Percentiles rank a stretch among this genome's conserved stretches.
Evolutionary conservation across 2,113 vertebrate species (phyloP).

Genomic region (Dromiciops gliroides): DNA sequence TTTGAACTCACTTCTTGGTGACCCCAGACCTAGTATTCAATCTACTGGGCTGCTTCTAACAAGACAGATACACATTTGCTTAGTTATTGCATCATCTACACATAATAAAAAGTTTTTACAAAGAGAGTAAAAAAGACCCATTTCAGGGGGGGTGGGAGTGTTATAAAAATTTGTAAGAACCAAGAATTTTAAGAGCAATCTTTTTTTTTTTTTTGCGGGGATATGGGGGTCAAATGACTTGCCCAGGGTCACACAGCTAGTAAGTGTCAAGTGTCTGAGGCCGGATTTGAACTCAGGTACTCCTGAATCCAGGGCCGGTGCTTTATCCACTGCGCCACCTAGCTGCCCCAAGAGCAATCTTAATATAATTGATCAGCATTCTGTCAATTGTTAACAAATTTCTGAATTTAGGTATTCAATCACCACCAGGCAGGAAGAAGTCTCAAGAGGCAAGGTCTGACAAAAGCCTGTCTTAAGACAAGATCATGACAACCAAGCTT

Average conservation of each 20-base stretch:
- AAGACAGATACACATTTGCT: background rate
- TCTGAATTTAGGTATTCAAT: slow-evolving; percentile 4
- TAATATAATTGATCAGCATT: slow-evolving; percentile 18
- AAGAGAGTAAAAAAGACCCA: slow-evolving; percentile 45
- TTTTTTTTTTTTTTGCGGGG: too few species aligned
- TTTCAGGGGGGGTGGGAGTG: slow-evolving; percentile 59
- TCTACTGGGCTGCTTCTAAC: background rate
- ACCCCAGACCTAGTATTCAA: background rate
- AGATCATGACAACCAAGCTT: background rate
- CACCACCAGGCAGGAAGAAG: background rate
- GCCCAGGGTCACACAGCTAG: too few species aligned
- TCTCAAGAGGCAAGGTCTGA: background rate
- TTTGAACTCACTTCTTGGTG: background rate
- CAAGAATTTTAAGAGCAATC: slow-evolving; percentile 29
- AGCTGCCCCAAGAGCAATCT: slow-evolving; percentile 43
- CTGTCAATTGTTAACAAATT: slow-evolving; percentile 8
- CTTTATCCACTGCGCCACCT: too few species aligned
- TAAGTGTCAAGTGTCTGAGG: too few species aligned
- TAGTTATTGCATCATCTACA: background rate
- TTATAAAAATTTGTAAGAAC: slow-evolving; percentile 63
- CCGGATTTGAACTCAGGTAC: too few species aligned
- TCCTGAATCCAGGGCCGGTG: too few species aligned
- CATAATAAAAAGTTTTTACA: background rate
- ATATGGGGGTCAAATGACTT: too few species aligned
- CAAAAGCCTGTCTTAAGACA: background rate